Evolutionary conservation across 2,888 invertebrate species (phyloP).

Genomic region (Hartigia nigra): DNA sequence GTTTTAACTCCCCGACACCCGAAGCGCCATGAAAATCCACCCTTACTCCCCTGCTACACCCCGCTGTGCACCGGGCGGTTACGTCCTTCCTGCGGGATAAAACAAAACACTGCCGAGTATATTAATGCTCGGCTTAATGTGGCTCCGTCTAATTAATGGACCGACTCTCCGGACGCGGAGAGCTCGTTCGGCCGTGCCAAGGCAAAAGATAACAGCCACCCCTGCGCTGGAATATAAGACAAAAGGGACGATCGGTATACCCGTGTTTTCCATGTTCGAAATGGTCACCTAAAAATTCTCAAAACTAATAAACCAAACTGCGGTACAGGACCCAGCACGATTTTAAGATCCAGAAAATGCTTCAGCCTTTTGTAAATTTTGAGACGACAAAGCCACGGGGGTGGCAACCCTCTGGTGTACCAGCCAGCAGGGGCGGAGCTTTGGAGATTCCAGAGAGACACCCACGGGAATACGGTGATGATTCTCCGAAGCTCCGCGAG

Average conservation of each 20-base stretch:
- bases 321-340: conserved; percentile 18
- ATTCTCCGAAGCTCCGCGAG: conserved; percentile 52
- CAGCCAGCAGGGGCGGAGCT: conserved; percentile 62
- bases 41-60: conserved; percentile 33
- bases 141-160: conserved; percentile 65
- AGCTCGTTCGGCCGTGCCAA: conserved; percentile 39
- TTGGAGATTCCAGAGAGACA: conserved; percentile 36
- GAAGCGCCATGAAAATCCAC: conserved; percentile 12
- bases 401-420: conserved; percentile 57
- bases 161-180: conserved; percentile 56
- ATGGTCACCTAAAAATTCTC: background rate
- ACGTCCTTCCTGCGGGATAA: conserved; percentile 64
- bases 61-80: conserved; percentile 37
- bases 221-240: background rate
- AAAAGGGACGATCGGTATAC: conserved; percentile 13
- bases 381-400: conserved; percentile 33
- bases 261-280: conserved; percentile 7
- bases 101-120: conserved; percentile 66
- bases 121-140: conserved; percentile 66
- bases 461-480: conserved; percentile 38
- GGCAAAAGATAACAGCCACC: conserved; percentile 57
- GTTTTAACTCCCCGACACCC: background rate
- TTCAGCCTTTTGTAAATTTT: background rate
- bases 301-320: background rate
- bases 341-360: background rate